Percentiles rank a stretch among this genome's conserved stretches.
Evolutionary conservation across 2,797 vertebrate species (phyloP).

Genomic region (Nannoperca obscura): DNA sequence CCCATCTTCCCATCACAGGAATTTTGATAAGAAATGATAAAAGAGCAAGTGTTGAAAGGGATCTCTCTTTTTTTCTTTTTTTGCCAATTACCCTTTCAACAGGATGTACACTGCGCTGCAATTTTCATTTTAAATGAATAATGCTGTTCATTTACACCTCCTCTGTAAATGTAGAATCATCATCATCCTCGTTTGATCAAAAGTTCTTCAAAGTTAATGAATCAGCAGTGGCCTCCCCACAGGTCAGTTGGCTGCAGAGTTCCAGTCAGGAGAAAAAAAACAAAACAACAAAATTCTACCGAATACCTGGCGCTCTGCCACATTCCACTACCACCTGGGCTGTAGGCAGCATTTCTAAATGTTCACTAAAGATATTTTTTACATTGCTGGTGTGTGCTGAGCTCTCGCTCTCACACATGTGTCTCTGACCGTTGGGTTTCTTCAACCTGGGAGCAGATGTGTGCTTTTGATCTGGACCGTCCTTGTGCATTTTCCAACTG

Average conservation of each 20-base stretch:
- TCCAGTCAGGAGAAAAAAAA: slow-evolving; percentile 34
- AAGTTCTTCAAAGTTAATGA: slow-evolving; percentile 45
- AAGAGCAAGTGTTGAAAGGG: slow-evolving; percentile 15
- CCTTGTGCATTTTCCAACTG: slow-evolving; percentile 42
- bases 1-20: slow-evolving; percentile 8
- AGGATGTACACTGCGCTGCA: not conserved
- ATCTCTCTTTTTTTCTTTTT: slow-evolving; percentile 12
- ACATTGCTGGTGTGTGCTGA: not conserved
- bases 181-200: slow-evolving; percentile 32
- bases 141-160: not conserved
- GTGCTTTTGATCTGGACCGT: slow-evolving; percentile 67
- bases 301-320: slow-evolving; percentile 39
- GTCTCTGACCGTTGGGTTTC: slow-evolving; percentile 22
- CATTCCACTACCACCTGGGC: slow-evolving; percentile 61
- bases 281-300: slow-evolving; percentile 42
- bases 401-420: slow-evolving; percentile 11
- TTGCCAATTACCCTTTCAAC: slow-evolving; percentile 17
- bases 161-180: slow-evolving; percentile 18
- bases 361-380: slow-evolving; percentile 20
- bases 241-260: slow-evolving; percentile 42
- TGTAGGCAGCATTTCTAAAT: slow-evolving; percentile 17
- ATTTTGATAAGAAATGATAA: slow-evolving; percentile 32
- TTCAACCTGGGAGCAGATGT: slow-evolving; percentile 60
- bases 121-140: slow-evolving; percentile 21
- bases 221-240: slow-evolving; percentile 31